These are phyloP conservation scores for Aldabrachelys gigantea DNA, from an alignment of 2,113 vertebrate species.

Conservation along the genomic window DNA sequence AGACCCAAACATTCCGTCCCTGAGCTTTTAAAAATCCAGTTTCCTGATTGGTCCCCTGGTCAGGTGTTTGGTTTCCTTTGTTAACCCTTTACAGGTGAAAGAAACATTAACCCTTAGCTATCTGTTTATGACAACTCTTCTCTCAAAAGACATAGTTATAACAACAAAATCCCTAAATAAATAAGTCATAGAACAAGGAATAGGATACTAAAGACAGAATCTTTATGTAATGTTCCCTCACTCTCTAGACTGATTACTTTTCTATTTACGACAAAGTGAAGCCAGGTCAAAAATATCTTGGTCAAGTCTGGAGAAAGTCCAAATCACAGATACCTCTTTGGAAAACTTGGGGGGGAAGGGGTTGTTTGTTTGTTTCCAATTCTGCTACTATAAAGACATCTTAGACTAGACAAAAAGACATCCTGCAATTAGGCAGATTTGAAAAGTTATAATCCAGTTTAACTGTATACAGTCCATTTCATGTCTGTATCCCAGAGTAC, in stretches of 20 bases:
- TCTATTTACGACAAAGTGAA: background rate
- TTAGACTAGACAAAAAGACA: background rate
- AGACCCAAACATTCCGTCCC: too few species aligned
- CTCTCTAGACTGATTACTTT: background rate
- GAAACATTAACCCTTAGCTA: too few species aligned
- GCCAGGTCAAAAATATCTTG: background rate
- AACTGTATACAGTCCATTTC: background rate
- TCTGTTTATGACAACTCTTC: too few species aligned
- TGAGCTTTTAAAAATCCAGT: too few species aligned
- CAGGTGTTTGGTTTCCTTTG: too few species aligned
- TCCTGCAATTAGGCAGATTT: background rate
- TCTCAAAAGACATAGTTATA: too few species aligned
- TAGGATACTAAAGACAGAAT: background rate
- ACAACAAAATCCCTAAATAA: background rate
- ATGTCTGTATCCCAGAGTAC: background rate
- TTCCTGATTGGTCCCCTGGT: too few species aligned
- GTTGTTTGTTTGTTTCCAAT: background rate
- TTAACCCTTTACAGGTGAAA: too few species aligned
- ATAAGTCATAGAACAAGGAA: background rate
- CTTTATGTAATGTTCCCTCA: background rate
- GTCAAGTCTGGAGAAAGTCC: background rate
- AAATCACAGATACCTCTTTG: background rate
- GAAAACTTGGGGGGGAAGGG: fast-evolving
- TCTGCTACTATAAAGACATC: background rate
- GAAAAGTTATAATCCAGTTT: background rate